These are phyloP conservation scores for Mormoops blainvillei DNA, from an alignment of 2,113 vertebrate genomes.

Conservation along the genomic window DNA sequence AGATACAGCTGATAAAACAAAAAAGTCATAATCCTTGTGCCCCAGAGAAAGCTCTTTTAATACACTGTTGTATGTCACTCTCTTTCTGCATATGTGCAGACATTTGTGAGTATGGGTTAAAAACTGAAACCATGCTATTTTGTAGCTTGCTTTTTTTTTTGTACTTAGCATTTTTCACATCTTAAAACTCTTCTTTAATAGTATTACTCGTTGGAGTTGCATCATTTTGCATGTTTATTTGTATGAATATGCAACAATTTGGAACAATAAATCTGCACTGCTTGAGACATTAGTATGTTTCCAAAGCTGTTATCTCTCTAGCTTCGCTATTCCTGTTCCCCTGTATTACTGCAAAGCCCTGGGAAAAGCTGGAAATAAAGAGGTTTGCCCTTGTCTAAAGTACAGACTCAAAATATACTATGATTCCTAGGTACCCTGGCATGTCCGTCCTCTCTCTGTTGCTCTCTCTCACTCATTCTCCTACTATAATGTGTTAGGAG, in stretches of 20 bases:
- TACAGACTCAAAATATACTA: neutral
- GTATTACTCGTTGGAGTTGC: neutral
- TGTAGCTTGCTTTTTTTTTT: neutral
- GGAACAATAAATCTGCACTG: neutral
- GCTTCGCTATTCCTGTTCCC: neutral
- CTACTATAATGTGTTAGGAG: neutral
- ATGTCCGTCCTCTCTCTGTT: neutral
- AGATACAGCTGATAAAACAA: neutral
- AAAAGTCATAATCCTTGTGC: neutral
- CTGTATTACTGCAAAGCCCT: neutral
- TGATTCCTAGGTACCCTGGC: neutral
- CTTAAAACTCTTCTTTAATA: neutral
- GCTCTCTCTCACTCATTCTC: neutral
- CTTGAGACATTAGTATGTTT: neutral
- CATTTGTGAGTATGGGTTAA: neutral
- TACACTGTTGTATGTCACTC: neutral
- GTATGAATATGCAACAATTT: neutral
- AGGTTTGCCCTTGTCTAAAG: neutral
- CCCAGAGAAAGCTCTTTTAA: neutral
- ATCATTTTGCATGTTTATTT: slow-evolving; percentile 22
- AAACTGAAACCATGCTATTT: neutral
- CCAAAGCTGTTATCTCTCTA: neutral
- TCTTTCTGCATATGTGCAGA: neutral
- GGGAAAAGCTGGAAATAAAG: neutral
- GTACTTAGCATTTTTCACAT: neutral